A percentile compares a stretch with the other conserved stretches of the same genome.
phyloP scores from a whole-genome alignment of 2,888 invertebrate species.

The Tortrix viridana region DNA sequence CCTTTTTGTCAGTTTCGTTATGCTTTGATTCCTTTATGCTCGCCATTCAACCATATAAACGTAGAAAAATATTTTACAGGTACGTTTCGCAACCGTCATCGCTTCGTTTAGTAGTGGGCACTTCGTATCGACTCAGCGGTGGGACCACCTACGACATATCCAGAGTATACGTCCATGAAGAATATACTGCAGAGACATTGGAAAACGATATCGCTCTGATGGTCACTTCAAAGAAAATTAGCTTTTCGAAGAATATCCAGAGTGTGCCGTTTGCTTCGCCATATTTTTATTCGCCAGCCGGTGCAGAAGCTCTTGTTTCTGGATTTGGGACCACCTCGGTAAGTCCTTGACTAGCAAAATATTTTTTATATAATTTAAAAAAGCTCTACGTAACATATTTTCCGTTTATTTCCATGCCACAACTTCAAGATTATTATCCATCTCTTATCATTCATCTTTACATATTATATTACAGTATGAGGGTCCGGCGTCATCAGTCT shows the following conservation, averaged over 20 bases:
- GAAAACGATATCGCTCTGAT: slow-evolving; percentile 71
- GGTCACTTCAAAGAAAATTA: slow-evolving; percentile 54
- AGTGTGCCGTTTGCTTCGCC: slow-evolving; percentile 57
- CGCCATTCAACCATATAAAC: too few relatives aligned
- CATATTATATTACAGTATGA: slow-evolving; percentile 58
- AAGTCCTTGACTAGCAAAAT: slow-evolving; percentile 36
- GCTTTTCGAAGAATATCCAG: slow-evolving; percentile 53
- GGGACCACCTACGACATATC: slow-evolving; percentile 62
- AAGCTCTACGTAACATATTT: too few relatives aligned
- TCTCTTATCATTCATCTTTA: background rate
- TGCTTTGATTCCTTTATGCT: too few relatives aligned
- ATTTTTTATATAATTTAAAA: background rate
- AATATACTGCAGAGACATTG: slow-evolving; percentile 57
- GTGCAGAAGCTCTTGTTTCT: slow-evolving; percentile 68
- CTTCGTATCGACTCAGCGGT: slow-evolving; percentile 58
- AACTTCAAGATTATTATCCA: too few relatives aligned
- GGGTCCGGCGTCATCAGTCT: slow-evolving; percentile 59
- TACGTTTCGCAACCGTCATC: slow-evolving; percentile 51
- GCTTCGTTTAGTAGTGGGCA: slow-evolving; percentile 63
- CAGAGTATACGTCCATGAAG: slow-evolving; percentile 56
- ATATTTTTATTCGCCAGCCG: slow-evolving; percentile 53
- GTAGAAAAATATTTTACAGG: slow-evolving; percentile 49
- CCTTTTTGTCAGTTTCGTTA: too few relatives aligned
- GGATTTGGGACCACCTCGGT: slow-evolving; percentile 69
- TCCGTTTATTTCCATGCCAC: too few relatives aligned